Evolutionary conservation across 2,113 vertebrate genomes (phyloP).

Genomic region (Hippocampus zosterae): DNA sequence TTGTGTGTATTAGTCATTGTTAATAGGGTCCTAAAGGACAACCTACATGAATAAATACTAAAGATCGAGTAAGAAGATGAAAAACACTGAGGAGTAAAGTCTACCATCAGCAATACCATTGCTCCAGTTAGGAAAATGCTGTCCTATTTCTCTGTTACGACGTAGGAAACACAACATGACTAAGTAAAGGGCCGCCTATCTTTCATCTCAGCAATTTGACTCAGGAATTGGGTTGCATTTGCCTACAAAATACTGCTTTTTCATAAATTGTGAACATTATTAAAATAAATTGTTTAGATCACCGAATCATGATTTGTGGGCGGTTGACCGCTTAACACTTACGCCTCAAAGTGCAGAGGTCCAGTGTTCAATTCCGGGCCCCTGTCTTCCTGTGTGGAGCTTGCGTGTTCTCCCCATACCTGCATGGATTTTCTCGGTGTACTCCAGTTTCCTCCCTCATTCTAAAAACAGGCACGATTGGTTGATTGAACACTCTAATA

Average conservation of each 20-base stretch:
- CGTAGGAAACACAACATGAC: neutral
- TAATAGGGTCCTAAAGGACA: constrained; percentile 29
- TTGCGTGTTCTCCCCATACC: no score
- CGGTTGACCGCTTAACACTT: no score
- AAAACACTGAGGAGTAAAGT: constrained; percentile 2
- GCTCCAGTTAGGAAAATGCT: neutral
- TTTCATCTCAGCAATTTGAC: neutral
- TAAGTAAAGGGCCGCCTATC: neutral
- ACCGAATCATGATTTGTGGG: neutral
- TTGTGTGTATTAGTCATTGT: constrained; percentile 14
- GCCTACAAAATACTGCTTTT: neutral
- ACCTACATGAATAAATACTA: constrained; percentile 13
- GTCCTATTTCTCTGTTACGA: neutral
- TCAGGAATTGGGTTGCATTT: neutral
- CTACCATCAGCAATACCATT: neutral
- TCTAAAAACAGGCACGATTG: no score
- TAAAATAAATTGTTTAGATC: neutral
- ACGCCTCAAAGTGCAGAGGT: no score
- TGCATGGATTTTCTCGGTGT: no score
- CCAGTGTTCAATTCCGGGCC: no score
- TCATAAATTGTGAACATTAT: neutral
- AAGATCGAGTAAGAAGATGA: constrained; percentile 5
- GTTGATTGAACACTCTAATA: no score
- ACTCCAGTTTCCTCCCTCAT: no score
- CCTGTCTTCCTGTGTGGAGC: no score